These are phyloP conservation scores for Metellina segmentata DNA, from an alignment of 2,888 invertebrate genomes.

Conservation along the genomic window DNA sequence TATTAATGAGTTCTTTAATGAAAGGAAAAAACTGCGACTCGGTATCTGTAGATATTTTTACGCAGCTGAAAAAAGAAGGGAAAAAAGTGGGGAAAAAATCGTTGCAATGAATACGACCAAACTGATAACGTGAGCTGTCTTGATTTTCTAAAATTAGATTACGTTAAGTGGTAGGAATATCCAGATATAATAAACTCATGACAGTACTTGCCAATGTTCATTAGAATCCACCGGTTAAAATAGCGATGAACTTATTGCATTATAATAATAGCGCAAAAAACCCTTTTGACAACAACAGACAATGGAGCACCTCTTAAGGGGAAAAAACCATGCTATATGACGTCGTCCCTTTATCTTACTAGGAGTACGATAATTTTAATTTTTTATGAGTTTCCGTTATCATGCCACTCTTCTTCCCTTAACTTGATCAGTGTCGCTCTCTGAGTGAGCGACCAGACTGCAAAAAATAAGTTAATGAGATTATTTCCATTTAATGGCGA, in stretches of 20 bases:
- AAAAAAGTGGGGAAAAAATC: conserved; percentile 15
- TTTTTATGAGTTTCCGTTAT: conserved; percentile 63
- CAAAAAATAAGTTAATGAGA: conserved; percentile 72
- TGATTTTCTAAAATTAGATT: conserved; percentile 66
- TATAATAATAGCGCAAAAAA: conserved; percentile 56
- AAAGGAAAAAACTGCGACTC: conserved; percentile 4
- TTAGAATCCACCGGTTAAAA: conserved; percentile 51
- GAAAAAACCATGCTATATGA: conserved; percentile 37
- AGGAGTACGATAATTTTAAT: conserved; percentile 58
- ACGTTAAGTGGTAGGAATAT: conserved; percentile 51
- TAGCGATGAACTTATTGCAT: conserved; percentile 64
- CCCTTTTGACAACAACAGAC: conserved; percentile 46
- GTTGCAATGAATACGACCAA: conserved; percentile 39
- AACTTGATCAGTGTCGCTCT: conserved; percentile 71
- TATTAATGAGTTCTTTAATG: conserved; percentile 28
- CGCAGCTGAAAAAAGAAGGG: background rate
- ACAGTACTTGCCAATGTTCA: conserved; percentile 63
- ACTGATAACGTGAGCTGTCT: conserved; percentile 52
- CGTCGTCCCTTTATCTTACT: conserved; percentile 63
- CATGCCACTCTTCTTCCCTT: conserved; percentile 58
- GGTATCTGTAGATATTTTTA: conserved; percentile 32
- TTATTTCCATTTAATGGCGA: conserved; percentile 70
- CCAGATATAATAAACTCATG: conserved; percentile 56
- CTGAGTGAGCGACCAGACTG: conserved; percentile 43
- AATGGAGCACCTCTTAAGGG: conserved; percentile 40